Percentiles rank a stretch among this genome's conserved stretches.
Evolutionary conservation across 2,113 vertebrate genomes (phyloP).

Genomic region (Pagrus major): DNA sequence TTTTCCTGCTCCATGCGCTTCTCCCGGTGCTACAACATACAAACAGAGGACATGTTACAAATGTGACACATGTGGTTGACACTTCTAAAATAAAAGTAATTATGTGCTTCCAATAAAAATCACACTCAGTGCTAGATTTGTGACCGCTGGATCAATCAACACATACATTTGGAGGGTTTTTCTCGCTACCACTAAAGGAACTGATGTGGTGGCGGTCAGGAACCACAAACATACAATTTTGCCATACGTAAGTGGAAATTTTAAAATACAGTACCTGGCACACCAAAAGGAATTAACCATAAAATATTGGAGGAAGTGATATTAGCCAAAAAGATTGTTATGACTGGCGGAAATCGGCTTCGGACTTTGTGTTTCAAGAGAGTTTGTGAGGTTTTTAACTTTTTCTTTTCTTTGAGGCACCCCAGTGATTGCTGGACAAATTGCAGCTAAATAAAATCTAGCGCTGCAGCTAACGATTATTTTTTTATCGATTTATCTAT

Average conservation of each 20-base stretch:
- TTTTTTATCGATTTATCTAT: too few relatives aligned
- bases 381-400: not conserved
- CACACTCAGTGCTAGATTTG: not conserved
- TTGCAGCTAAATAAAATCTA: too few relatives aligned
- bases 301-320: not conserved
- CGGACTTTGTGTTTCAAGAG: not conserved
- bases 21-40: slow-evolving; percentile 88
- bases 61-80: not conserved
- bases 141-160: not conserved
- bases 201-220: not conserved
- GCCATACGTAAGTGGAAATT: not conserved
- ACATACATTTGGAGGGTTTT: not conserved
- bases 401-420: not conserved
- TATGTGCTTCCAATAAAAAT: not conserved
- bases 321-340: not conserved
- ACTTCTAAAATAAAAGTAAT: not conserved
- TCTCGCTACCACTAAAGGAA: not conserved
- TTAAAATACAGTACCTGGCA: not conserved
- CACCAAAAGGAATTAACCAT: not conserved
- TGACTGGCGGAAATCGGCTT: too few relatives aligned
- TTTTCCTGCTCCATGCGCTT: slow-evolving; percentile 96
- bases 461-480: too few relatives aligned
- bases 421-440: not conserved
- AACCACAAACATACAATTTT: too few relatives aligned
- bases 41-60: not conserved